Percentiles rank a stretch among this genome's conserved stretches.
Conservation (phyloP, 2,888 invertebrate species). For the Noctua comes region DNA sequence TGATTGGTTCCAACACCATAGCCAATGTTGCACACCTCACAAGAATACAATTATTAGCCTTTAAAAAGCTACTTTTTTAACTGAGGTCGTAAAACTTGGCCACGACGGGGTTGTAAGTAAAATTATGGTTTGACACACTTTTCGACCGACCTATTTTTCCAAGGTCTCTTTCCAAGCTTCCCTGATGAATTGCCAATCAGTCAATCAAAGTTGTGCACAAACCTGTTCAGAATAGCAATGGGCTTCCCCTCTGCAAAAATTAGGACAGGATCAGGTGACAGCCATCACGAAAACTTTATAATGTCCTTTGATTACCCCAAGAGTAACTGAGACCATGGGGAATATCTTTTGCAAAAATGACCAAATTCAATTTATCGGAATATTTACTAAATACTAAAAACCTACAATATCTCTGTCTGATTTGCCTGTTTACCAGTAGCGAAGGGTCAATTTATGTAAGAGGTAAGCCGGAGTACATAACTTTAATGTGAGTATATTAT, state of each 20-base stretch:
- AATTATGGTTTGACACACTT: slow-evolving; percentile 2
- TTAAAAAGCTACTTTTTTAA: neutral
- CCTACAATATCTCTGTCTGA: neutral
- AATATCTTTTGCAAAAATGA: neutral
- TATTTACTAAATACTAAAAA: neutral
- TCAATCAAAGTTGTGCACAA: slow-evolving; percentile 31
- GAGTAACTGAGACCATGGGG: neutral
- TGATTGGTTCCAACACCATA: neutral
- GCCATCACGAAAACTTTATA: neutral
- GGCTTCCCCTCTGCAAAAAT: neutral
- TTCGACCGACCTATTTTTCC: slow-evolving; percentile 29
- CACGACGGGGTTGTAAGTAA: neutral
- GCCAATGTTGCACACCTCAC: too few relatives aligned
- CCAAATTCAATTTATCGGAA: neutral
- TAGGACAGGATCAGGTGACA: neutral
- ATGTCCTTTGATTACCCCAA: neutral
- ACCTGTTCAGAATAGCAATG: slow-evolving; percentile 35
- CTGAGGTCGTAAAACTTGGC: neutral
- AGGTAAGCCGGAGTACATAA: too few relatives aligned
- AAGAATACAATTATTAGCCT: neutral
- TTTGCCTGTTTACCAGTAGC: neutral
- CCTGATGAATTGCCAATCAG: slow-evolving; percentile 46
- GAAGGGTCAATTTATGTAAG: too few relatives aligned
- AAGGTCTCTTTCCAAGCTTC: slow-evolving; percentile 11
- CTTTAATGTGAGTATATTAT: too few relatives aligned